Percentiles rank a stretch among this genome's conserved stretches.
Evolutionary conservation across 2,797 vertebrate species (phyloP).

Genomic region (Notolepis coatsorum): DNA sequence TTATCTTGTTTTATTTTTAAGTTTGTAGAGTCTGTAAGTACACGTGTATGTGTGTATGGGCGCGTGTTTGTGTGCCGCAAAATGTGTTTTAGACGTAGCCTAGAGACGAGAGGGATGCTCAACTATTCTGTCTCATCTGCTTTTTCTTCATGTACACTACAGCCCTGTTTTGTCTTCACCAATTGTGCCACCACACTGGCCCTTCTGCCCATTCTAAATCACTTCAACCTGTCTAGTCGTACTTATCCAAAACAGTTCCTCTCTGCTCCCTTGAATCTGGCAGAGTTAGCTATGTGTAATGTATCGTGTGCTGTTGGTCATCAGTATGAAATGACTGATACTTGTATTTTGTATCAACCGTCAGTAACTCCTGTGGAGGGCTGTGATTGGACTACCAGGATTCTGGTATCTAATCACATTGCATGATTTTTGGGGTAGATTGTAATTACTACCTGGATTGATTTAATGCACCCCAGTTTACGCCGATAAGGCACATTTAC

Average conservation of each 20-base stretch:
- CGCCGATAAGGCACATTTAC: background rate
- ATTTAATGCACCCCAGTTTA: background rate
- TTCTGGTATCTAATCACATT: slow-evolving; percentile 6
- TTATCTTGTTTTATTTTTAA: slow-evolving; percentile 57
- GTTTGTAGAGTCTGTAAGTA: slow-evolving; percentile 16
- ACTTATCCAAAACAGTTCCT: background rate
- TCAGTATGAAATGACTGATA: background rate
- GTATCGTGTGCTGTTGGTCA: slow-evolving; percentile 5
- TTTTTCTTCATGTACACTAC: slow-evolving; percentile 23
- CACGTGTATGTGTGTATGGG: slow-evolving; percentile 10
- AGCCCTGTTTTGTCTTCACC: slow-evolving; percentile 34
- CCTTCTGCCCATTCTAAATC: slow-evolving; percentile 1
- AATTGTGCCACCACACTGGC: slow-evolving; percentile 25
- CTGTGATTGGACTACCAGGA: background rate
- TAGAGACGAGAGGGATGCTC: background rate
- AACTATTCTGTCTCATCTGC: slow-evolving; percentile 12
- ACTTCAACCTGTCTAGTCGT: slow-evolving; percentile 10
- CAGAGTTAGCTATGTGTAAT: slow-evolving; percentile 5
- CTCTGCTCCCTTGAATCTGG: slow-evolving; percentile 9
- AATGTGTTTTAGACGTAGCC: background rate
- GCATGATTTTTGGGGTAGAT: background rate
- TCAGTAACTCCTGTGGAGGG: slow-evolving; percentile 9
- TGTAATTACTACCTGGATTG: background rate
- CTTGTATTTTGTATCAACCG: slow-evolving; percentile 4
- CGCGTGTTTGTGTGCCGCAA: background rate